These are phyloP conservation scores for Andrena haemorrhoa DNA, from an alignment of 2,888 invertebrate genomes.

Conservation along the genomic window DNA sequence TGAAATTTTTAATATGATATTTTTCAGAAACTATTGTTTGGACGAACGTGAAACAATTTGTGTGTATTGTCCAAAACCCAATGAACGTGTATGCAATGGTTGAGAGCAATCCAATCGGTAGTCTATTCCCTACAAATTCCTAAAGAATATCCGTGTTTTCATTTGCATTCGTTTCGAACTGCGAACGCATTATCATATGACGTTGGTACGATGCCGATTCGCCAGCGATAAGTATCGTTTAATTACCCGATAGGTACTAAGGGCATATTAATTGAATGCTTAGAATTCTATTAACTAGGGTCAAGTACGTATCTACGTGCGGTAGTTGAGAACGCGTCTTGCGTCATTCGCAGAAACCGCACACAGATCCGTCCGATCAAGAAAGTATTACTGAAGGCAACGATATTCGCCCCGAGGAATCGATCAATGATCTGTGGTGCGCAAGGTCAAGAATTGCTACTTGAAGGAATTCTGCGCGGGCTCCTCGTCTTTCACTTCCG, in stretches of 20 bases:
- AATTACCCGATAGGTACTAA: conserved; percentile 66
- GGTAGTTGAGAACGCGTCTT: conserved; percentile 52
- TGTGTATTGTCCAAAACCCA: too few relatives aligned
- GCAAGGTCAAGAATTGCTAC: conserved; percentile 40
- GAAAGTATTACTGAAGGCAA: conserved; percentile 34
- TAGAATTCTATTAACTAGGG: conserved; percentile 74
- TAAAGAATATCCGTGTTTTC: too few relatives aligned
- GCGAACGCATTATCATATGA: background rate
- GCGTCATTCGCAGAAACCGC: conserved; percentile 57
- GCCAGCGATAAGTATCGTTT: conserved; percentile 53
- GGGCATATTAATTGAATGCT: conserved; percentile 76
- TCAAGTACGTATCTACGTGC: conserved; percentile 68
- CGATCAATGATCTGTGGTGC: conserved; percentile 48
- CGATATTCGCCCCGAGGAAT: conserved; percentile 36
- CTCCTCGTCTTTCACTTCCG: background rate
- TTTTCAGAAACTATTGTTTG: too few relatives aligned
- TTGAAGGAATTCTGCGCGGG: conserved; percentile 25
- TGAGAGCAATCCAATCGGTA: too few relatives aligned
- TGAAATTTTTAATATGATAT: too few relatives aligned
- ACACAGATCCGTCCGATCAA: conserved; percentile 40
- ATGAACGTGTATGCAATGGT: too few relatives aligned
- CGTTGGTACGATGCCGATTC: conserved; percentile 16
- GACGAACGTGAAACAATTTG: too few relatives aligned
- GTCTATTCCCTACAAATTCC: too few relatives aligned
- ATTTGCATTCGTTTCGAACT: background rate